Percentiles rank a stretch among this genome's conserved stretches.
These are phyloP conservation scores for Micrasema longulum DNA, from an alignment of 1,140 invertebrate species.

Conservation along the genomic window DNA sequence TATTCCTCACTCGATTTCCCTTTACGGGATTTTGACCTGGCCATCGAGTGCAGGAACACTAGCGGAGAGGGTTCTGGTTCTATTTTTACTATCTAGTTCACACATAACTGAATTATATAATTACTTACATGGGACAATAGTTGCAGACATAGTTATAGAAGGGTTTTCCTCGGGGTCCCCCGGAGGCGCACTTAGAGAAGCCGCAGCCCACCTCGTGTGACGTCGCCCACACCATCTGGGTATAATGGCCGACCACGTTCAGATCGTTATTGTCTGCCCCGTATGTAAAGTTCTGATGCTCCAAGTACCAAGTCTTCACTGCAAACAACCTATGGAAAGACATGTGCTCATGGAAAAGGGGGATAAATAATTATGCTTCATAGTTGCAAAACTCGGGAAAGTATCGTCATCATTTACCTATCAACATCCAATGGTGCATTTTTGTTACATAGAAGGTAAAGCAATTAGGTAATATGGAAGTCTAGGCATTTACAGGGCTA, in stretches of 20 bases:
- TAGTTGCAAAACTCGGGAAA: neutral
- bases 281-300: conserved; percentile 81
- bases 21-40: too few species aligned
- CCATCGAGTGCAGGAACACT: too few species aligned
- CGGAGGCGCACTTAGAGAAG: conserved; percentile 74
- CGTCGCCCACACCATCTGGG: conserved; percentile 86
- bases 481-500: neutral
- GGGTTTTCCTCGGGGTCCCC: conserved; percentile 69
- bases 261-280: conserved; percentile 73
- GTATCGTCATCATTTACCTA: neutral
- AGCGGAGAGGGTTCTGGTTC: too few species aligned
- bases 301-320: conserved; percentile 82
- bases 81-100: too few species aligned
- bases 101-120: too few species aligned
- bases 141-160: conserved; percentile 90
- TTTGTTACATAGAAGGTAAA: too few species aligned
- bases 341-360: neutral
- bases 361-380: neutral
- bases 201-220: conserved; percentile 85
- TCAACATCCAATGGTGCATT: neutral
- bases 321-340: conserved; percentile 76
- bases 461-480: too few species aligned
- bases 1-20: too few species aligned
- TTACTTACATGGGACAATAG: conserved; percentile 85
- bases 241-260: conserved; percentile 81